Evolutionary conservation across 2,113 vertebrate species (phyloP), one percentile per base, ranked within the genome.

Genomic region (Cyanistes caeruleus): DNA sequence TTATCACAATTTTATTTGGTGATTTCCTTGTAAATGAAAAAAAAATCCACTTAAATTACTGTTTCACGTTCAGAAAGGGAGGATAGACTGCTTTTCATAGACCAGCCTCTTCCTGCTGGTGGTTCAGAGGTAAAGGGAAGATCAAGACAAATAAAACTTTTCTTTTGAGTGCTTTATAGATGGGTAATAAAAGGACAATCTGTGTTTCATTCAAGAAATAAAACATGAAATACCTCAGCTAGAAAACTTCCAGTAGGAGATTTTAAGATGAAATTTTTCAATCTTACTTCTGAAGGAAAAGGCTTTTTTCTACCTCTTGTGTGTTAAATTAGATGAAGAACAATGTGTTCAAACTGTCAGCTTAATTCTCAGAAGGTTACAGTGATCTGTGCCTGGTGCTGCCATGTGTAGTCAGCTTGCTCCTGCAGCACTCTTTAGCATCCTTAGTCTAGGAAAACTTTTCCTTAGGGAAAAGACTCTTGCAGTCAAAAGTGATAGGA

Each of bases 341-440:
- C 2, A 15, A 7, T 49, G 55, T 62, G 17, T 74, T 81, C 46
- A 41, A 43, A 56, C 31, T 70, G 62, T 78, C 6, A 3, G 22
- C 58, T 88, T 25, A 49, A 5, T 52, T 77, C 17, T 56, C 20
- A 15, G 23, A 84, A 74, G n/a, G 49, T 91, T 74, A 22, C 0
- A 8, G 37, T 80, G 59, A 56, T 73, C 24, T 44, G 41, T 93
- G 63, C 30, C 37, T 15, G 0, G n/a, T 65, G n/a, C 37, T 89
- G 51, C 51, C 1, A 0, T 4, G 20, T 28, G 12, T 33, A 31
- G 27, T 48, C 2, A 1, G 5, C 21, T 72, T 84, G 51, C 8
- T 77, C n/a, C 3, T 1, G 8, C 30, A 69, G 58, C 3, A 3
- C 12, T 56, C 31, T 51, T 58, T 10, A 28, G 20, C 3, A 3